phyloP scores from a whole-genome alignment of 2,888 invertebrate genomes.

The Tanypteryx hageni region DNA sequence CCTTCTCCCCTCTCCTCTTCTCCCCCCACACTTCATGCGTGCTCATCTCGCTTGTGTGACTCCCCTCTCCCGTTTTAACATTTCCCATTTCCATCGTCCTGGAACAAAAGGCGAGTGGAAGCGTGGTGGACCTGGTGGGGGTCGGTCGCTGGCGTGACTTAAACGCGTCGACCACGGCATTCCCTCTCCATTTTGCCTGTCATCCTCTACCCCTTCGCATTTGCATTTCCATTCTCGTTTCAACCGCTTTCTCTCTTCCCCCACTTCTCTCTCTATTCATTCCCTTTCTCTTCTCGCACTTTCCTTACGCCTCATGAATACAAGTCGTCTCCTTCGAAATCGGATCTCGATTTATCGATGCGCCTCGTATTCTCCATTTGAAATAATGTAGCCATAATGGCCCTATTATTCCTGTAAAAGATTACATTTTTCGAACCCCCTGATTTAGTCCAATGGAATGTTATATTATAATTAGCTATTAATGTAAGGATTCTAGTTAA shows the following conservation, averaged over 20 bases:
- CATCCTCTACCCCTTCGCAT: background rate
- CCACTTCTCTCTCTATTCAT: background rate
- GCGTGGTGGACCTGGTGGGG: background rate
- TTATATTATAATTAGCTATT: too few relatives aligned
- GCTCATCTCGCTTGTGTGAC: background rate
- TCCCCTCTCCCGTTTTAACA: background rate
- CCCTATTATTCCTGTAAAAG: too few relatives aligned
- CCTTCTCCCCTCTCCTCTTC: background rate
- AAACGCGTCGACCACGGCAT: background rate
- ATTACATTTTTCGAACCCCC: too few relatives aligned
- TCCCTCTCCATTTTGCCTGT: background rate
- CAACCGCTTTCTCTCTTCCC: background rate
- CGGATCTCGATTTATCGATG: background rate
- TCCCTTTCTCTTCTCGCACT: too few relatives aligned
- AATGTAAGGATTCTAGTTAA: too few relatives aligned
- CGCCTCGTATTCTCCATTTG: background rate
- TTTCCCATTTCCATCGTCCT: background rate
- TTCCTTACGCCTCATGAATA: conserved; percentile 1
- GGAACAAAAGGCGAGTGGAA: background rate
- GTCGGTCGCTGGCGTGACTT: background rate
- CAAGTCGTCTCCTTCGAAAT: background rate
- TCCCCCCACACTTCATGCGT: background rate
- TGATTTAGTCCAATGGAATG: too few relatives aligned
- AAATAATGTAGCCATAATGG: background rate
- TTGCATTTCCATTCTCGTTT: conserved; percentile 10